Evolutionary conservation across 2,797 vertebrate species (phyloP), one percentile per base, ranked within the genome.

Genomic region (Choloepus didactylus): DNA sequence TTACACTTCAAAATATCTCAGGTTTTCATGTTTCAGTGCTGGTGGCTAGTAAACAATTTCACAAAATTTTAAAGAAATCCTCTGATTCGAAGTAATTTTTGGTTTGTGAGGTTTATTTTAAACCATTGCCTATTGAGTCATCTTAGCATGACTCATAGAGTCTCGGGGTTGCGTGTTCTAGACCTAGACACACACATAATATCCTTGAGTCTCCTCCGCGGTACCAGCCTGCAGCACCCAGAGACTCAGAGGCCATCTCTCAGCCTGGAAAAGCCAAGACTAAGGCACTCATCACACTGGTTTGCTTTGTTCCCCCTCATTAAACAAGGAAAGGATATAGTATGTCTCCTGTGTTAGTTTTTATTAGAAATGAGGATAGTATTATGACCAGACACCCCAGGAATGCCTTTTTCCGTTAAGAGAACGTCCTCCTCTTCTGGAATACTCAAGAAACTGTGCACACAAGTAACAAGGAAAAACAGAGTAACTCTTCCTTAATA

Each of bases 211-310:
- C 1, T 60, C 70, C 6, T 49, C 46, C 25, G 6, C 41, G 9
- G 66, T 29, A 44, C 7, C 2, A 1, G n/a, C n/a, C 38, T 15
- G 4, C 2, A 16, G 19, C 41, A 5, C 64, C 56, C 41, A 41
- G 14, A n/a, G 21, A n/a, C 35, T 12, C n/a, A n/a, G 27, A 16
- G 0, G 0, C 35, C 16, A 64, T 31, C 3, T 54, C 11, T 35
- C 31, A 80, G 38, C 80, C 72, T 92, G 62, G 14, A 29, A 56
- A 64, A 79, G 31, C n/a, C 38, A 76, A 79, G 23, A 44, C 35
- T 62, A 59, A 75, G n/a, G 44, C 41, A 15, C 21, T 76, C 29
- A 46, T 54, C 14, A 14, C 1, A 0, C 49, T 59, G 8, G 31
- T 51, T 16, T 31, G 14, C 4, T 56, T 64, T 62, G 69, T 62